Conservation (phyloP, 2,113 vertebrate genomes). For the Myodes glareolus region DNA sequence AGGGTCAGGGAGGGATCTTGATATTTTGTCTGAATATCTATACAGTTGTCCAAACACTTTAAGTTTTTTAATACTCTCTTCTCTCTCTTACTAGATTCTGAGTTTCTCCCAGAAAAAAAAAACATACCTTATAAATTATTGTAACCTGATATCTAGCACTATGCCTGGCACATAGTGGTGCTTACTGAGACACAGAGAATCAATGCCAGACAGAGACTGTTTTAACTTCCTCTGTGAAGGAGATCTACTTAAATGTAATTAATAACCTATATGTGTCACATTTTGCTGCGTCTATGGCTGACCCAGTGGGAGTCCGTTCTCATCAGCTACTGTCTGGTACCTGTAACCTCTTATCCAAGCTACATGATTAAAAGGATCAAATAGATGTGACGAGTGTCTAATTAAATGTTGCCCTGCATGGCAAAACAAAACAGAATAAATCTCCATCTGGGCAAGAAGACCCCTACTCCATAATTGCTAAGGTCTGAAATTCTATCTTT, state of each 20-base stretch:
- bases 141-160: slow-evolving; percentile 14
- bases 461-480: slow-evolving; percentile 62
- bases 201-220: background rate
- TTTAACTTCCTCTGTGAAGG: slow-evolving; percentile 50
- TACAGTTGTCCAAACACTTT: background rate
- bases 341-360: slow-evolving; percentile 57
- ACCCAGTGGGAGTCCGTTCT: slow-evolving; percentile 46
- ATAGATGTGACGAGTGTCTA: slow-evolving; percentile 32
- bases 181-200: slow-evolving; percentile 17
- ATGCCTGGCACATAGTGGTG: background rate
- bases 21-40: slow-evolving; percentile 49
- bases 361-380: slow-evolving; percentile 56
- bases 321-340: slow-evolving; percentile 46
- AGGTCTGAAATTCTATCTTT: slow-evolving; percentile 63
- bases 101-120: slow-evolving; percentile 57
- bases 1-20: background rate
- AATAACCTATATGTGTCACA: slow-evolving; percentile 17
- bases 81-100: slow-evolving; percentile 9
- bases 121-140: slow-evolving; percentile 22
- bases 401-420: slow-evolving; percentile 43
- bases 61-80: slow-evolving; percentile 25
- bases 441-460: slow-evolving; percentile 56
- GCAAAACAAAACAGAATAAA: slow-evolving; percentile 63
- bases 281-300: slow-evolving; percentile 43
- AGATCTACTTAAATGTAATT: slow-evolving; percentile 59